Base-by-base conservation (phyloP, 2,113 vertebrate genomes). In the Prochilodus magdalenae region DNA sequence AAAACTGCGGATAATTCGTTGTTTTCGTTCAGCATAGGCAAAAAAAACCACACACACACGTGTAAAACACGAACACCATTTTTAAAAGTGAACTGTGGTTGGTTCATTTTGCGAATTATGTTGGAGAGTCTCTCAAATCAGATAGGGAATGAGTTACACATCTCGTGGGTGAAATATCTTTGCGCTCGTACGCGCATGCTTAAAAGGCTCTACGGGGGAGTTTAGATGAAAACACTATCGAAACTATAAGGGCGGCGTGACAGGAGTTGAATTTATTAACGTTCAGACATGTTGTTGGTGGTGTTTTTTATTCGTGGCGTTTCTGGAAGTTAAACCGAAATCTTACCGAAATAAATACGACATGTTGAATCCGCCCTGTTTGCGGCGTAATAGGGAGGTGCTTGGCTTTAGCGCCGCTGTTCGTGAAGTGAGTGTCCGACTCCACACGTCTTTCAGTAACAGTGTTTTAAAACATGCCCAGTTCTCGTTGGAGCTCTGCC, bases 171-270 rank as follows among this genome's bases (percentile, higher is more conserved):
- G 26, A 22, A 30, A 55, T 30, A 73, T 53, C 71, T 73, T 26
- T 73, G 71, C 71, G 26, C 27, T 29, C 55, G 6, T 29, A 12
- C 8, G 18, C 29, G 53, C 57, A 5, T 49, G 47, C 22, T 60
- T 72, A 79, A 79, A 80, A 40, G 78, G 72, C 69, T 71, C 78
- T 16, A n/a, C 0, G 27, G 27, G 63, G 15, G 30, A 16, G 30
- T 16, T 12, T 4, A 14, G 18, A 65, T 47, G 18, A 51, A 51
- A 51, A 1, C 4, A 15, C 40, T 5, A 10, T 1, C 0, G 13
- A 49, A 65, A 51, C 49, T 33, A 55, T 7, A 0, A 0, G n/a
- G 26, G 16, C 24, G 13, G 12, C 8, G 11, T 44, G 40, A 44
- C 8, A 44, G 40, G 11, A 8, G 40, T 8, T 44, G 5, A 44